Conservation (phyloP, 2,888 invertebrate genomes). For the Eumacrocentrus americanus region DNA sequence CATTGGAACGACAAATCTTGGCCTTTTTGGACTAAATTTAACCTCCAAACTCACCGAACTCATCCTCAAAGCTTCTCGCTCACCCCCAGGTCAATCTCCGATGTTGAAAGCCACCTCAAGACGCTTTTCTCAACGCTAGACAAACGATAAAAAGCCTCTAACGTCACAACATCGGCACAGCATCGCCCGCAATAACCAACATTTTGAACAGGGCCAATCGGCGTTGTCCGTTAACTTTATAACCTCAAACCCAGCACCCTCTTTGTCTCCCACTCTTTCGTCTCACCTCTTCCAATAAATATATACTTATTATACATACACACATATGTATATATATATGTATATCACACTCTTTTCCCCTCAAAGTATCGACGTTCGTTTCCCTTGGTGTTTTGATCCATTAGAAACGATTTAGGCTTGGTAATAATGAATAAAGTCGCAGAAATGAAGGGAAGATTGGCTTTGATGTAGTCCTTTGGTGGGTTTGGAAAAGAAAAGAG, state of each 20-base stretch:
- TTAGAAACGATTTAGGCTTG: neutral
- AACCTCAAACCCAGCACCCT: slow-evolving; percentile 44
- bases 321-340: too few species aligned
- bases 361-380: slow-evolving; percentile 12
- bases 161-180: slow-evolving; percentile 54
- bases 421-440: neutral
- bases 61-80: slow-evolving; percentile 42
- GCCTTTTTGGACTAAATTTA: neutral
- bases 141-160: slow-evolving; percentile 47
- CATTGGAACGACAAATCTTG: neutral
- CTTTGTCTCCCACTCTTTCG: neutral
- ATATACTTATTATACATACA: too few species aligned
- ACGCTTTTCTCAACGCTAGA: slow-evolving; percentile 13
- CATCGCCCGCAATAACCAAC: slow-evolving; percentile 57
- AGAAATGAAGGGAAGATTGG: neutral
- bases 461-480: neutral
- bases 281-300: too few species aligned
- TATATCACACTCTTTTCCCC: neutral
- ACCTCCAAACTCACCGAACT: slow-evolving; percentile 50
- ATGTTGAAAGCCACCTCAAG: slow-evolving; percentile 10
- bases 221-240: slow-evolving; percentile 25
- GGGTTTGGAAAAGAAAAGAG: neutral
- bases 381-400: neutral
- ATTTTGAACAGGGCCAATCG: slow-evolving; percentile 58
- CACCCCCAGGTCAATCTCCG: slow-evolving; percentile 11